phyloP scores from a whole-genome alignment of 2,888 invertebrate genomes.

The Lamellibrachia satsuma region DNA sequence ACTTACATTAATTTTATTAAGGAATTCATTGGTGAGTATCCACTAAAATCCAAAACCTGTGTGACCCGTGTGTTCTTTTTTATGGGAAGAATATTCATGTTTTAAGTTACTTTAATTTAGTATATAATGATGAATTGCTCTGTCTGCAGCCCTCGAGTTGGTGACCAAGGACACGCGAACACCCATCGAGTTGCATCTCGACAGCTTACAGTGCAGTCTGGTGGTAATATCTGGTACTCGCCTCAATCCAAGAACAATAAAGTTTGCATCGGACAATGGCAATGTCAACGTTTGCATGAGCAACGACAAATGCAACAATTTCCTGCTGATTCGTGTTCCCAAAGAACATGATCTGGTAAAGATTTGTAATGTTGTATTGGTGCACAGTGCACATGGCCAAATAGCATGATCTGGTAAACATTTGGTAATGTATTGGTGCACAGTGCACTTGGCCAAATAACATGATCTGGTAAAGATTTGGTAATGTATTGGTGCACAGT shows the following conservation, averaged over 20 bases:
- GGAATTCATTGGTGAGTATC: no score
- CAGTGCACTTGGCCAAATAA: no score
- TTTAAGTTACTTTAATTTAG: no score
- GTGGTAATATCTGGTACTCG: neutral
- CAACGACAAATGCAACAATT: constrained; percentile 52
- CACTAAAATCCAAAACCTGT: no score
- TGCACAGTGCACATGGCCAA: neutral
- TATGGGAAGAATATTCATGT: no score
- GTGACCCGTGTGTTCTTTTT: no score
- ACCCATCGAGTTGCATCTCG: neutral
- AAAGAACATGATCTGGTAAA: constrained; percentile 61
- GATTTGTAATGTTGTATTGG: neutral
- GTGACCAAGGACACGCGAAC: neutral
- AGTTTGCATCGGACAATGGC: neutral
- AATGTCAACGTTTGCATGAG: constrained; percentile 47
- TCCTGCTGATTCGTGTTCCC: constrained; percentile 52
- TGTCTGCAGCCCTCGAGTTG: neutral
- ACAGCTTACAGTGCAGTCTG: neutral
- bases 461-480: no score
- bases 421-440: no score
- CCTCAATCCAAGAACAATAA: neutral
- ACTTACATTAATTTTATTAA: no score
- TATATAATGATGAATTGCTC: neutral
- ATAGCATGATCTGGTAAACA: neutral
- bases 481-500: no score